These are phyloP conservation scores for Ischnura elegans DNA, from an alignment of 2,888 invertebrate genomes.

Conservation along the genomic window DNA sequence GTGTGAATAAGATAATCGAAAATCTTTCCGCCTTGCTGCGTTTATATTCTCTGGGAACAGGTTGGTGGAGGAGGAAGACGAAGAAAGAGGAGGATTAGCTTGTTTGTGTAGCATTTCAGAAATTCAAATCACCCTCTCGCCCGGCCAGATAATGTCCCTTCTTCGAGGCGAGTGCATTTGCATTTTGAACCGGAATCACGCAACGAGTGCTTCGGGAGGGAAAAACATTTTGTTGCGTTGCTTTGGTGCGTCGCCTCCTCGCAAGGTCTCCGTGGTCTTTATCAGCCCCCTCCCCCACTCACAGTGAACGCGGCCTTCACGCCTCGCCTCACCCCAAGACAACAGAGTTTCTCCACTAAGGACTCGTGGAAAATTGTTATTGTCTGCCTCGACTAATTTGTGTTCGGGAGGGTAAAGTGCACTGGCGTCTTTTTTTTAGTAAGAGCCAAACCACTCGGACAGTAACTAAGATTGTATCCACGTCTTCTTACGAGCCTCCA, in stretches of 20 bases:
- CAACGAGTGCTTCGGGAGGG: constrained; percentile 1
- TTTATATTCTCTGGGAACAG: too few relatives aligned
- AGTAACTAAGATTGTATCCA: too few relatives aligned
- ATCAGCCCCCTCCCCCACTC: not conserved
- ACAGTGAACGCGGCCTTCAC: not conserved
- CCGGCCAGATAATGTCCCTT: not conserved
- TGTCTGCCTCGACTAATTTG: not conserved
- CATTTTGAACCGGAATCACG: constrained; percentile 51
- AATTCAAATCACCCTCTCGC: not conserved
- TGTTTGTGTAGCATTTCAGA: not conserved
- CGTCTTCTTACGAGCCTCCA: too few relatives aligned
- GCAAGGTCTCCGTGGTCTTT: constrained; percentile 1
- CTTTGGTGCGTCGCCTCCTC: not conserved
- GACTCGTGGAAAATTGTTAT: not conserved
- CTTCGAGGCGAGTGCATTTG: constrained; percentile 19
- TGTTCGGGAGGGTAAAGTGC: not conserved
- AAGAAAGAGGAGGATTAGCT: not conserved
- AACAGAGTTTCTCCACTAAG: not conserved
- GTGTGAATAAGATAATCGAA: too few relatives aligned
- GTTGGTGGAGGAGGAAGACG: not conserved
- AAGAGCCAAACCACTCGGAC: not conserved
- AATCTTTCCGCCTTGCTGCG: too few relatives aligned
- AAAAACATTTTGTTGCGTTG: not conserved
- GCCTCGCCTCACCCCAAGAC: not conserved
- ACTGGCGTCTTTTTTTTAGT: not conserved